These are phyloP conservation scores for Umimayanthus kanabou DNA, from an alignment of 92 coral and sea anemone species.

Conservation along the genomic window DNA sequence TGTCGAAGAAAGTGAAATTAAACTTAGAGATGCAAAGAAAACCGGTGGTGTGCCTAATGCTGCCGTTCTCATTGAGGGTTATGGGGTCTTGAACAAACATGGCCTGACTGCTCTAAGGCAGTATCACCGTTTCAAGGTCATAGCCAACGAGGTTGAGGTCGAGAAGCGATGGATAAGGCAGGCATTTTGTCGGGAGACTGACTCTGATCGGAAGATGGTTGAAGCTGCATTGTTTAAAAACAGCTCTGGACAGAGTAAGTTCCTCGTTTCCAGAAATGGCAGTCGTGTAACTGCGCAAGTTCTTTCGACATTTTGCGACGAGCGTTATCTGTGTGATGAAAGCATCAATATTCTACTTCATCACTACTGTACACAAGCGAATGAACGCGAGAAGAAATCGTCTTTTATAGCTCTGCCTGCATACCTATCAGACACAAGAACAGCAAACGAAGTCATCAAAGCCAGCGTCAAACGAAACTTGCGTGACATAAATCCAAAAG, in stretches of 20 bases:
- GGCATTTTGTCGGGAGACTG: constrained; percentile 10
- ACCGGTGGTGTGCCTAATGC: neutral
- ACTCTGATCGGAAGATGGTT: constrained; percentile 18
- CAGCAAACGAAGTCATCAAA: constrained; percentile 12
- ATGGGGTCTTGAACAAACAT: constrained; percentile 39
- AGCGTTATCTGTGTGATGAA: constrained; percentile 51
- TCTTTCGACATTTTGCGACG: constrained; percentile 47
- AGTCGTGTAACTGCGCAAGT: constrained; percentile 39
- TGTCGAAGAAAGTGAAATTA: constrained; percentile 10
- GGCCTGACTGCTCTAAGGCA: constrained; percentile 39
- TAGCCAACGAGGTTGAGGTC: constrained; percentile 34
- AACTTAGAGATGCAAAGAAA: constrained; percentile 15
- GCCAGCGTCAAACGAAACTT: constrained; percentile 13
- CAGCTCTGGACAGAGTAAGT: constrained; percentile 22
- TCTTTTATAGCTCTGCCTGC: constrained; percentile 31
- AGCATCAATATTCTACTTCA: constrained; percentile 42
- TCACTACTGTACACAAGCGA: constrained; percentile 46
- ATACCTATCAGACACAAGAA: neutral
- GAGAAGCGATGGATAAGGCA: constrained; percentile 48
- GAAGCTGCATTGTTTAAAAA: constrained; percentile 37
- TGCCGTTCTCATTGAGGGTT: constrained; percentile 8
- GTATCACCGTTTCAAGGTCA: constrained; percentile 33
- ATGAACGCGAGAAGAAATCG: constrained; percentile 32
- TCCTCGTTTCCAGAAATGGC: constrained; percentile 23
- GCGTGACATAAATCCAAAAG: constrained; percentile 27